A percentile compares a stretch with the other conserved stretches of the same genome.
Evolutionary conservation across 30 jellyfish, hydroid and myxozoan species (phyloP).

Genomic region (Cassiopea andromeda): DNA sequence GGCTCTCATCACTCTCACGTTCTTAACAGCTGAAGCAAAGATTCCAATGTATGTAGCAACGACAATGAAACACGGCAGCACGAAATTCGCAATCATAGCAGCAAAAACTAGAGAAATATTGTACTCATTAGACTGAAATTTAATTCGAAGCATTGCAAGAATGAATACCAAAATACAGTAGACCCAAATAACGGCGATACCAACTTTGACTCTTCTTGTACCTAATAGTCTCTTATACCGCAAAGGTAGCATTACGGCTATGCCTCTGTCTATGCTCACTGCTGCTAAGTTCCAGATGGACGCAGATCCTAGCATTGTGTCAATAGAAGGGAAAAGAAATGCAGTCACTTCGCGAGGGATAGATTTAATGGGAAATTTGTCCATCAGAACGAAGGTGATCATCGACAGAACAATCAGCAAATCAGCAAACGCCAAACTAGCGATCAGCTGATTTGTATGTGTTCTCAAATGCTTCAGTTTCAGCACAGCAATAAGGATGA

Average conservation of each 20-base stretch:
- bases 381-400: slow-evolving; percentile 61
- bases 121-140: slow-evolving; percentile 31
- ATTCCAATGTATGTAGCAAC: slow-evolving; percentile 55
- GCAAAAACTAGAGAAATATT: slow-evolving; percentile 33
- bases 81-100: slow-evolving; percentile 68
- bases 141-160: slow-evolving; percentile 65
- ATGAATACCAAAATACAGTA: slow-evolving; percentile 45
- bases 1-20: slow-evolving; percentile 52
- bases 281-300: slow-evolving; percentile 86
- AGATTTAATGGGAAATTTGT: slow-evolving; percentile 40
- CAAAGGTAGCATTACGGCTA: slow-evolving; percentile 85
- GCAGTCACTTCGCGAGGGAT: slow-evolving; percentile 40
- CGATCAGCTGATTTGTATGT: slow-evolving; percentile 82
- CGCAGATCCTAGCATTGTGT: slow-evolving; percentile 80
- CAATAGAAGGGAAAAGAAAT: slow-evolving; percentile 84
- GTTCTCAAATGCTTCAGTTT: slow-evolving; percentile 64
- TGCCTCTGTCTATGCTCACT: slow-evolving; percentile 88
- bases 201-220: slow-evolving; percentile 39
- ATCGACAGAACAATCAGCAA: slow-evolving; percentile 66
- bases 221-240: slow-evolving; percentile 55
- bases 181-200: slow-evolving; percentile 54
- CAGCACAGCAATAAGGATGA: slow-evolving; percentile 54
- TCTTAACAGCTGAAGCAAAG: slow-evolving; percentile 56
- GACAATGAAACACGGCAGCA: slow-evolving; percentile 69
- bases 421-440: slow-evolving; percentile 87